Conservation (phyloP, 2,888 invertebrate species). For the Chloroclysta siterata region DNA sequence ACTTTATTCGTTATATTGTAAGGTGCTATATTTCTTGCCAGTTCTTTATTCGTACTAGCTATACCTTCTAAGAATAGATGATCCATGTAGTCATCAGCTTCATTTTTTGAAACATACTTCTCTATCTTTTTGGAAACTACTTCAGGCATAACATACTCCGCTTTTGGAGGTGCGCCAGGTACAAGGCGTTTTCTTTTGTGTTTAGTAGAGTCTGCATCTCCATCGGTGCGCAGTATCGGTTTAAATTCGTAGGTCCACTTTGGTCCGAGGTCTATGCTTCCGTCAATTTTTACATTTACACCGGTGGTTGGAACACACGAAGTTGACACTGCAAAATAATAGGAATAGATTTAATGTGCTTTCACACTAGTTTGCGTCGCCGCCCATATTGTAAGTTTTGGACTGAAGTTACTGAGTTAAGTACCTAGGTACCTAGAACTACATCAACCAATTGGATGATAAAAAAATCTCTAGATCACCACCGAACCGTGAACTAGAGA, state of each 20-base stretch:
- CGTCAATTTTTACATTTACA: conserved; percentile 51
- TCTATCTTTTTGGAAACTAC: conserved; percentile 5
- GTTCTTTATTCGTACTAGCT: not conserved
- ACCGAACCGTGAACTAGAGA: too few relatives aligned
- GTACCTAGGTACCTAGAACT: too few relatives aligned
- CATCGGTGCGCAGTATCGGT: not conserved
- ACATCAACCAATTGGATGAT: too few relatives aligned
- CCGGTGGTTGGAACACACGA: conserved; percentile 3
- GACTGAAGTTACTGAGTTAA: too few relatives aligned
- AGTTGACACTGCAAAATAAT: not conserved
- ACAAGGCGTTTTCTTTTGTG: not conserved
- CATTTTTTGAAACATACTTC: not conserved
- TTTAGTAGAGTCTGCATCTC: not conserved
- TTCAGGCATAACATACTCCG: conserved; percentile 1
- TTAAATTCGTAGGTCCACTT: conserved; percentile 53
- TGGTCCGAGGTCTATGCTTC: conserved; percentile 52
- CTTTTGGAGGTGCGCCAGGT: not conserved
- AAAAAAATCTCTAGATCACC: too few relatives aligned
- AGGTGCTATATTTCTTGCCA: not conserved
- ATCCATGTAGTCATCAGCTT: not conserved
- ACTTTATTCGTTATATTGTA: not conserved
- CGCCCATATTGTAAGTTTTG: too few relatives aligned
- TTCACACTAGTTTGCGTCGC: too few relatives aligned
- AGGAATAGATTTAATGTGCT: not conserved
- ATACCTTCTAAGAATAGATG: not conserved